phyloP scores from a whole-genome alignment of 2,888 invertebrate genomes.

The Phlogophora meticulosa region DNA sequence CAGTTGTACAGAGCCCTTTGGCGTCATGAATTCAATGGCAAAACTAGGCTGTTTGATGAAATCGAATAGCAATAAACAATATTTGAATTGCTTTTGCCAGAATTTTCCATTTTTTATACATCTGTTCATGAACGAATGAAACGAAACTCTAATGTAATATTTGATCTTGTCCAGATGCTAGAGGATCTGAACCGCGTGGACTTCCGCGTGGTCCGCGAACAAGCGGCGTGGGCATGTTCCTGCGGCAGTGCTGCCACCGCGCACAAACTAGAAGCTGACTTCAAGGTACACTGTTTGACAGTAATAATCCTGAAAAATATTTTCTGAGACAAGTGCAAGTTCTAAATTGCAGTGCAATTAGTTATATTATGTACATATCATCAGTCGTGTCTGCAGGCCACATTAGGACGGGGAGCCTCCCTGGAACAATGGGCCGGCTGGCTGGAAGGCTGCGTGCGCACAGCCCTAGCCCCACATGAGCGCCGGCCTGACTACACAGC shows the following conservation, averaged over 20 bases:
- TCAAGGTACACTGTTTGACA: slow-evolving; percentile 89
- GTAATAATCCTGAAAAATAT: too few relatives aligned
- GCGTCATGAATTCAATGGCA: too few relatives aligned
- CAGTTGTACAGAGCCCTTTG: too few relatives aligned
- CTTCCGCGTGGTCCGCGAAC: slow-evolving; percentile 98
- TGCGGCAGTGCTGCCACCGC: slow-evolving; percentile 96
- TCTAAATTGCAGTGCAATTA: too few relatives aligned
- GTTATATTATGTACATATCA: too few relatives aligned
- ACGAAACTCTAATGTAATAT: too few relatives aligned
- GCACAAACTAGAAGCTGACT: slow-evolving; percentile 97
- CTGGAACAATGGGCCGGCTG: slow-evolving; percentile 99
- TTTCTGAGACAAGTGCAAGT: too few relatives aligned
- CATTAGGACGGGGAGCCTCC: slow-evolving; percentile 97
- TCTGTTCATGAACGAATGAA: background rate
- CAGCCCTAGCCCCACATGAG: slow-evolving; percentile 97
- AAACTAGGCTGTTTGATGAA: too few relatives aligned
- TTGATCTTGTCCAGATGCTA: slow-evolving; percentile 95
- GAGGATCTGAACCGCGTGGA: slow-evolving; percentile 99
- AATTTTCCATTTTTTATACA: background rate
- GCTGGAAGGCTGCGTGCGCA: slow-evolving; percentile 98
- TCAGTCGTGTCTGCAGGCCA: too few relatives aligned
- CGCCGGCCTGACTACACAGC: slow-evolving; percentile 95
- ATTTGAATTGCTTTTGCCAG: too few relatives aligned
- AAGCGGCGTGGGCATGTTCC: slow-evolving; percentile 99
- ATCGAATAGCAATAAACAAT: too few relatives aligned